Conservation (phyloP, 2,888 invertebrate species). For the Linnaemya vulpina region DNA sequence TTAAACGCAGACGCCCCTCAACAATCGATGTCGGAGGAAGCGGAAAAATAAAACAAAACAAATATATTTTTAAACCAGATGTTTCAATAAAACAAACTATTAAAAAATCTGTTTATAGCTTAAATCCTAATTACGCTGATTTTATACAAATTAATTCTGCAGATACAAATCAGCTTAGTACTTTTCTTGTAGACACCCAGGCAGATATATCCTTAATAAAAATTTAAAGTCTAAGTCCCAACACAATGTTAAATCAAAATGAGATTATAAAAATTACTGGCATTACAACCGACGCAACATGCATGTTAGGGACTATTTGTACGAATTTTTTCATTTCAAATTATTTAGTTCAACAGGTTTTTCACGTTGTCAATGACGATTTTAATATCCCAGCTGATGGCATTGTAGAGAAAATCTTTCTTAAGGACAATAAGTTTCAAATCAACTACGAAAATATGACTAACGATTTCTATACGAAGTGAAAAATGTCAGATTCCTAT, state of each 20-base stretch:
- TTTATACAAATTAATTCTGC: not conserved
- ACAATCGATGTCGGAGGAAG: not conserved
- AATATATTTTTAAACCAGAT: not conserved
- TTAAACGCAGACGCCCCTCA: not conserved
- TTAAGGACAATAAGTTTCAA: slow-evolving; percentile 25
- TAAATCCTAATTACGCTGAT: not conserved
- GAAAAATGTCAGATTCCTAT: too few species aligned
- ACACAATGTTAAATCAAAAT: too few species aligned
- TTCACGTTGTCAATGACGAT: not conserved
- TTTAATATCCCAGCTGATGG: not conserved
- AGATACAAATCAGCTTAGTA: not conserved
- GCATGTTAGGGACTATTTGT: not conserved
- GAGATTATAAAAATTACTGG: too few species aligned
- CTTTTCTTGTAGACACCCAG: too few species aligned
- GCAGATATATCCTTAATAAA: too few species aligned
- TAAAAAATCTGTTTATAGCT: not conserved
- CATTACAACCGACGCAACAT: too few species aligned
- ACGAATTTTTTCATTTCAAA: not conserved
- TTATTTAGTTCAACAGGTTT: not conserved
- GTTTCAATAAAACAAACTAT: not conserved
- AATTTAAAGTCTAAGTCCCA: too few species aligned
- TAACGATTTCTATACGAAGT: not conserved
- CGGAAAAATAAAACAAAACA: not conserved
- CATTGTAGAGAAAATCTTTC: slow-evolving; percentile 6
- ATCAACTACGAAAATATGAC: slow-evolving; percentile 16